phyloP scores from a whole-genome alignment of 2,888 invertebrate species.

The Agapostemon virescens region DNA sequence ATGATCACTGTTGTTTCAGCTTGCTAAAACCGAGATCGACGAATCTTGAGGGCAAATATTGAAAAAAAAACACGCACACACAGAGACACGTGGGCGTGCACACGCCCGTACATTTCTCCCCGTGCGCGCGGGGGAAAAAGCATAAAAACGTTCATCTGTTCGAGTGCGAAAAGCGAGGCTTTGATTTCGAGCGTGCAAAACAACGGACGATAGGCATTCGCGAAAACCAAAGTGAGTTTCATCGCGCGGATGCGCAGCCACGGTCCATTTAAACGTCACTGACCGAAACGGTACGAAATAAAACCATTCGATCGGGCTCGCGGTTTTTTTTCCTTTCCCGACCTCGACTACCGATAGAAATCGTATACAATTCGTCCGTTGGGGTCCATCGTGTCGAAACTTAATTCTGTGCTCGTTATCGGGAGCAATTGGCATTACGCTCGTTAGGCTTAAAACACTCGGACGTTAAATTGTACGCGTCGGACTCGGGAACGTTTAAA shows the following conservation, averaged over 20 bases:
- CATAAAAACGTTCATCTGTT: constrained; percentile 15
- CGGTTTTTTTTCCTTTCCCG: constrained; percentile 2
- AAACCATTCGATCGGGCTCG: constrained; percentile 48
- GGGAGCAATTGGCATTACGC: not conserved
- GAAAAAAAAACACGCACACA: not conserved
- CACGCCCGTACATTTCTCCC: no score
- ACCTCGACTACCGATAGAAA: constrained; percentile 25
- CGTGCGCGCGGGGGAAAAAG: not conserved
- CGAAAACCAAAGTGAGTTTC: constrained; percentile 57
- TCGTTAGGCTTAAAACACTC: not conserved
- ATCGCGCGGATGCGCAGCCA: constrained; percentile 56
- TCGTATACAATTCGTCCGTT: constrained; percentile 40
- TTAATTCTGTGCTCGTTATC: constrained; percentile 11
- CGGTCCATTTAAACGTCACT: constrained; percentile 60
- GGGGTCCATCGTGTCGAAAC: constrained; percentile 21
- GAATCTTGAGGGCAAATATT: constrained; percentile 45
- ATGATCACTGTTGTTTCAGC: constrained; percentile 44
- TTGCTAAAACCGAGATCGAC: constrained; percentile 22
- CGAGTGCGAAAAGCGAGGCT: constrained; percentile 34
- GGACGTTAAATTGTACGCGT: not conserved
- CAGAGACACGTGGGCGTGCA: no score
- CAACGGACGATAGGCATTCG: constrained; percentile 36
- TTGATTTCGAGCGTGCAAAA: constrained; percentile 44
- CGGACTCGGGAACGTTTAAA: not conserved
- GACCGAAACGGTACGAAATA: constrained; percentile 49